Evolutionary conservation across 2,113 vertebrate genomes (phyloP).

Genomic region (Muntiacus reevesi): DNA sequence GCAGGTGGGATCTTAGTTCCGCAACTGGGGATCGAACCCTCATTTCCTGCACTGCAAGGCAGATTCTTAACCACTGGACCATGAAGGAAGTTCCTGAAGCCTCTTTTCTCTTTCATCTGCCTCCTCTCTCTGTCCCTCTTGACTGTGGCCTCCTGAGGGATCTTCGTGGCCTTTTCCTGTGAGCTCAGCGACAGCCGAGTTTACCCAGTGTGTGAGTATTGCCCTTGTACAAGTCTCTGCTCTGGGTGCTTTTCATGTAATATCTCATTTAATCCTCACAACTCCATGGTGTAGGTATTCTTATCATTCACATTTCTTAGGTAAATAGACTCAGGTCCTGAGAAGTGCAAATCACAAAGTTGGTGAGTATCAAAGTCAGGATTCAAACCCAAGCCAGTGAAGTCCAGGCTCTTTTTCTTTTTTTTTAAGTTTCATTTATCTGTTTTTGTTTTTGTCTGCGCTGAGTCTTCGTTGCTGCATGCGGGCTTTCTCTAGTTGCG

Average conservation of each 20-base stretch:
- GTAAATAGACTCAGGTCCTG: not conserved
- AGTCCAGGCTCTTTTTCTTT: not conserved
- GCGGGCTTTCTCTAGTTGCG: not conserved
- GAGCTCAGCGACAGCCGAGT: not conserved
- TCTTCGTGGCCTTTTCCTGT: not conserved
- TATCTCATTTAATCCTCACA: not conserved
- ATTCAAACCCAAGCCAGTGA: not conserved
- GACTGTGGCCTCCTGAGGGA: not conserved
- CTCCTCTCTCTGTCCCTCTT: not conserved
- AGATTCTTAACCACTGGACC: not conserved
- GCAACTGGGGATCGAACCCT: rapidly evolving
- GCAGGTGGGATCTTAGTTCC: not conserved
- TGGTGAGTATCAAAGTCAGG: not conserved
- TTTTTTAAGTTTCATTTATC: not conserved
- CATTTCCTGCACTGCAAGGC: not conserved
- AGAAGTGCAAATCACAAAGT: not conserved
- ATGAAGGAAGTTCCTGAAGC: not conserved
- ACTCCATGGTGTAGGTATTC: not conserved
- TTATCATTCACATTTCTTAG: not conserved
- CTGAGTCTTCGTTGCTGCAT: not conserved
- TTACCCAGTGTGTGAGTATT: not conserved
- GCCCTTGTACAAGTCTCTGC: not conserved
- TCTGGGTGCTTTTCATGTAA: not conserved
- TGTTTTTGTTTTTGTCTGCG: not conserved
- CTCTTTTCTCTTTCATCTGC: not conserved